phyloP scores from a whole-genome alignment of 2,888 invertebrate species.

The Tipula unca region DNA sequence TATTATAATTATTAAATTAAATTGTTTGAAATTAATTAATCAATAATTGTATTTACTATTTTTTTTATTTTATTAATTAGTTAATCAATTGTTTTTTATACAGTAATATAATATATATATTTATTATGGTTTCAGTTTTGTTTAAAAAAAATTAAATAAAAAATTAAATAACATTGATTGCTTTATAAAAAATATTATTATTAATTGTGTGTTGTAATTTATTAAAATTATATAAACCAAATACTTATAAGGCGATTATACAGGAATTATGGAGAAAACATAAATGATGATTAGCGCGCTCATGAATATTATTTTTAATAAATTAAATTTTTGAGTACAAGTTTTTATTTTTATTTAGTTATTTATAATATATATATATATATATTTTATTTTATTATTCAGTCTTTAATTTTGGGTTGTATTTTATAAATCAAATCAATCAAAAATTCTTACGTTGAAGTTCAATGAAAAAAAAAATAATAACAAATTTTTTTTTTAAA shows the following conservation, averaged over 20 bases:
- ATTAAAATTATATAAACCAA: neutral
- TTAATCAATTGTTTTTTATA: neutral
- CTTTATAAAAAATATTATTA: neutral
- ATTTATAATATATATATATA: neutral
- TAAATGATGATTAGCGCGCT: neutral
- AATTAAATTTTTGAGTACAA: neutral
- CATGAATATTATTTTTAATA: neutral
- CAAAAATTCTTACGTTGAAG: neutral
- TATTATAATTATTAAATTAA: neutral
- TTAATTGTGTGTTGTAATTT: neutral
- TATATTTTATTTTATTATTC: too few relatives aligned
- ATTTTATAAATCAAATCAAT: neutral
- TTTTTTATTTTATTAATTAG: neutral
- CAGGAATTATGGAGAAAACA: neutral
- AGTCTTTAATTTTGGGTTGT: neutral
- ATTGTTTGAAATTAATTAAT: neutral
- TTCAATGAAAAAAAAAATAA: neutral
- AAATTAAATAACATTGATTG: neutral
- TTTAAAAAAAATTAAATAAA: neutral
- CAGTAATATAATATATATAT: neutral
- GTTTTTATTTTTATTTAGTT: neutral
- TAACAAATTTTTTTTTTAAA: neutral
- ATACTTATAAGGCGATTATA: neutral
- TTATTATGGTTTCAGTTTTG: neutral
- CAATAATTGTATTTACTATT: neutral